These are phyloP conservation scores for Oryzias curvinotus DNA, from an alignment of 2,113 vertebrate genomes.

Conservation along the genomic window DNA sequence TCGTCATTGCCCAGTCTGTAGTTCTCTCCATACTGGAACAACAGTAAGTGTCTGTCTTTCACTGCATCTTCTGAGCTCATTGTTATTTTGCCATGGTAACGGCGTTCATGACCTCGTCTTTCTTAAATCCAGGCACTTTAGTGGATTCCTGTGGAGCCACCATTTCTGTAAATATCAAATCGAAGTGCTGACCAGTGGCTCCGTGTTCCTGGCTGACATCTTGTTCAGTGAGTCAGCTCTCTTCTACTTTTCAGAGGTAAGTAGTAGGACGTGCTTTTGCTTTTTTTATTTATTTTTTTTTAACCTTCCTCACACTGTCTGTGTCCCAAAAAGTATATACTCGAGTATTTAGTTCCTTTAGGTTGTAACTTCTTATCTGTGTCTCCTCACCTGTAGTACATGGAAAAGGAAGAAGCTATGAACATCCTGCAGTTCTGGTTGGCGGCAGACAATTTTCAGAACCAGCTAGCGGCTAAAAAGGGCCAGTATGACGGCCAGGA, in stretches of 20 bases:
- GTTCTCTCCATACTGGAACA: slow-evolving; percentile 91
- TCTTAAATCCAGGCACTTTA: slow-evolving; percentile 89
- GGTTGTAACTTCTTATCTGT: neutral
- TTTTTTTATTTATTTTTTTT: neutral
- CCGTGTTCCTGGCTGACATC: slow-evolving; percentile 97
- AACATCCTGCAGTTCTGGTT: slow-evolving; percentile 97
- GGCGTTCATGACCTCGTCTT: slow-evolving; percentile 11
- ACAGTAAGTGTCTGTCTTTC: slow-evolving; percentile 83
- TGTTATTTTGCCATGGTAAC: slow-evolving; percentile 6
- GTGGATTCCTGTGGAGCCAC: slow-evolving; percentile 93
- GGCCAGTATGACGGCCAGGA: slow-evolving; percentile 99
- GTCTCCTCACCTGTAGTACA: slow-evolving; percentile 80
- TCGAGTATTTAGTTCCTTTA: neutral
- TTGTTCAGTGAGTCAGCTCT: slow-evolving; percentile 98
- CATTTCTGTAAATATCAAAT: slow-evolving; percentile 99
- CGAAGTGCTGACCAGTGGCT: slow-evolving; percentile 98
- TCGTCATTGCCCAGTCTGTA: slow-evolving; percentile 89
- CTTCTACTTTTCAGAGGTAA: slow-evolving; percentile 99
- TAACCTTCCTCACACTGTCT: neutral
- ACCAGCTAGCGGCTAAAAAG: slow-evolving; percentile 94
- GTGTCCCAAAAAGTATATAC: neutral
- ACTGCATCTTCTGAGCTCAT: neutral
- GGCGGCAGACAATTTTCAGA: slow-evolving; percentile 98
- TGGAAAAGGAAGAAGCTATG: slow-evolving; percentile 98
- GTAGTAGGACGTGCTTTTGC: slow-evolving; percentile 25